Conservation (phyloP, 2,113 vertebrate species). For the Peucedramus taeniatus region DNA sequence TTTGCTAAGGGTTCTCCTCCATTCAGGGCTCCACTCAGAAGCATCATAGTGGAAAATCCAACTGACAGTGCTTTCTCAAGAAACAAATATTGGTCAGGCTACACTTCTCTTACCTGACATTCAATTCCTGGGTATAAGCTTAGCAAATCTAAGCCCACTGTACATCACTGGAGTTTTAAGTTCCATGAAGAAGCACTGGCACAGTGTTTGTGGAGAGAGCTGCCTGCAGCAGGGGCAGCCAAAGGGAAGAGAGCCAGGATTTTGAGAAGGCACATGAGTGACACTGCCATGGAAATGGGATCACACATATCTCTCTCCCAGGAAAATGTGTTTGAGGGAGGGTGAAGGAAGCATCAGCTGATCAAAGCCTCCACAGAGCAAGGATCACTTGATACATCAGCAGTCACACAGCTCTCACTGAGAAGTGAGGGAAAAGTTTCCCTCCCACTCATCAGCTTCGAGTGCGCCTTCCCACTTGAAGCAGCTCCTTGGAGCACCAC, state of each 20-base stretch:
- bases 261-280: neutral
- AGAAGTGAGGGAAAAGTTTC: neutral
- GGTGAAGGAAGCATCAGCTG: neutral
- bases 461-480: neutral
- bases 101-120: neutral
- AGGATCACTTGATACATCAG: neutral
- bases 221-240: neutral
- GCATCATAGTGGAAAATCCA: neutral
- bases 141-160: neutral
- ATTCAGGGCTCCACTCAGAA: neutral
- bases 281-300: neutral
- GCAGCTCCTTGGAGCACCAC: neutral
- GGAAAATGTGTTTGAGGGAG: neutral
- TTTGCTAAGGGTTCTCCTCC: neutral
- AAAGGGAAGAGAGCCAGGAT: neutral
- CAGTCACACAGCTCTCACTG: neutral
- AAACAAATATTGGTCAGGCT: neutral
- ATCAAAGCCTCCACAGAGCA: neutral
- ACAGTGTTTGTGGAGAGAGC: neutral
- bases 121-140: neutral
- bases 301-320: neutral
- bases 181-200: neutral
- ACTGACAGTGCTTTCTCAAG: neutral
- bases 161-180: neutral
- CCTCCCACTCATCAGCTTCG: neutral